phyloP scores from a whole-genome alignment of 2,797 vertebrate species.

The Myotis findleyi region DNA sequence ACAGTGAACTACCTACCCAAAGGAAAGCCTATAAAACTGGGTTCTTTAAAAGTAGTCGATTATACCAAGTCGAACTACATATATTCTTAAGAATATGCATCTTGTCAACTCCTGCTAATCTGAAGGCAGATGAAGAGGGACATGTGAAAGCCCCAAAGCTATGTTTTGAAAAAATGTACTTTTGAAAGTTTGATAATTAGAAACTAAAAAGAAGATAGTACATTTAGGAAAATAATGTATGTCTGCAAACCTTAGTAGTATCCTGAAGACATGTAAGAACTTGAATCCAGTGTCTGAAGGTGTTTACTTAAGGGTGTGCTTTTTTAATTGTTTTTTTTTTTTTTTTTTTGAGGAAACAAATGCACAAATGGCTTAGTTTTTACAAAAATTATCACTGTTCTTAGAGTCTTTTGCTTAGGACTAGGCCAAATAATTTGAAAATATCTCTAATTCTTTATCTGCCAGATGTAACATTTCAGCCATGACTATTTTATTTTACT shows the following conservation, averaged over 20 bases:
- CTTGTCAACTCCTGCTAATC: slow-evolving; percentile 75
- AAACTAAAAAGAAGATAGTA: slow-evolving; percentile 57
- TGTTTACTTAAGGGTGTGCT: slow-evolving; percentile 66
- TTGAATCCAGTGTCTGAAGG: slow-evolving; percentile 67
- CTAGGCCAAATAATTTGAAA: slow-evolving; percentile 80
- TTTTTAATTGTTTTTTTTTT: not conserved
- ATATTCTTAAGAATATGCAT: slow-evolving; percentile 62
- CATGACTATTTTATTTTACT: slow-evolving; percentile 83
- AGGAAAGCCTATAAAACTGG: slow-evolving; percentile 81
- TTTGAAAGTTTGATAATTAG: slow-evolving; percentile 72
- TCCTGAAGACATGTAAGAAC: slow-evolving; percentile 65
- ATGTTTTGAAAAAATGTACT: slow-evolving; percentile 51
- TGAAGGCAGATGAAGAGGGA: slow-evolving; percentile 62
- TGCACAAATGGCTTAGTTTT: slow-evolving; percentile 73
- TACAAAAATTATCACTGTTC: slow-evolving; percentile 77
- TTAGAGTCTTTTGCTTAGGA: slow-evolving; percentile 78
- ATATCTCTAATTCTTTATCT: slow-evolving; percentile 78
- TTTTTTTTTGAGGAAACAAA: slow-evolving; percentile 62
- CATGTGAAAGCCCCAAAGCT: slow-evolving; percentile 49
- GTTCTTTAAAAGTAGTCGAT: slow-evolving; percentile 82
- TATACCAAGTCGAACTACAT: slow-evolving; percentile 66
- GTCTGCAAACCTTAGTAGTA: slow-evolving; percentile 44
- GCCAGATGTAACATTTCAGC: slow-evolving; percentile 81
- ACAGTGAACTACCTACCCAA: slow-evolving; percentile 79
- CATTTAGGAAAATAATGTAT: slow-evolving; percentile 63